Conservation (phyloP, 1,140 invertebrate species). For the Caenorhabditis inopinata region DNA sequence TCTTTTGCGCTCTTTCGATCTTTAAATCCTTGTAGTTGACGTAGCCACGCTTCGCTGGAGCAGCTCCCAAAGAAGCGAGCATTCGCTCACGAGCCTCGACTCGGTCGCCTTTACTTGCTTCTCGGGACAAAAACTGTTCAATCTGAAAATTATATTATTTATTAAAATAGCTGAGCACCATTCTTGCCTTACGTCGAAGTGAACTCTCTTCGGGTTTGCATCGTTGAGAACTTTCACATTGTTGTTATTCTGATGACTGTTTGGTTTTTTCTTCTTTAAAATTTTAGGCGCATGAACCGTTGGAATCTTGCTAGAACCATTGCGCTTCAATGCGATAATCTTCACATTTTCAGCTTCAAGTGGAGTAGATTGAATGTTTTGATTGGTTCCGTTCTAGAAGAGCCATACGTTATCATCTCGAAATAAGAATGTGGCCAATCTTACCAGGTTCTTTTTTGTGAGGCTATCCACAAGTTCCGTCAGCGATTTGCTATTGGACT, state of each 20-base stretch:
- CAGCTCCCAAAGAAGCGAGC: slow-evolving; percentile 35
- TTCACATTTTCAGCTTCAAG: slow-evolving; percentile 28
- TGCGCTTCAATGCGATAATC: neutral
- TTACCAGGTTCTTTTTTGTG: slow-evolving; percentile 18
- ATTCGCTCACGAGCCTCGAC: slow-evolving; percentile 33
- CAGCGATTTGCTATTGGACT: slow-evolving; percentile 17
- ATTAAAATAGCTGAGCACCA: neutral
- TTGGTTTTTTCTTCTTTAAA: slow-evolving; percentile 39
- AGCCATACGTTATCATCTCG: neutral
- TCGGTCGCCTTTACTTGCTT: slow-evolving; percentile 26
- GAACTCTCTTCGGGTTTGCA: slow-evolving; percentile 27
- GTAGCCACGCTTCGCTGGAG: slow-evolving; percentile 25
- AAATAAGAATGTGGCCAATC: no score
- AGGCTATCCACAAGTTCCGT: slow-evolving; percentile 38
- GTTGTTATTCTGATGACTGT: slow-evolving; percentile 17
- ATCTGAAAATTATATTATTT: slow-evolving; percentile 9
- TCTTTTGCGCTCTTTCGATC: neutral
- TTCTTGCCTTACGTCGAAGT: slow-evolving; percentile 33
- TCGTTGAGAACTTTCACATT: slow-evolving; percentile 19
- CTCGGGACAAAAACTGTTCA: slow-evolving; percentile 38
- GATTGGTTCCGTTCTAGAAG: neutral
- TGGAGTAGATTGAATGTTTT: neutral
- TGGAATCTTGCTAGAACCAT: neutral
- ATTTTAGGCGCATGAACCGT: slow-evolving; percentile 37
- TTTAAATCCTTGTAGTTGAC: slow-evolving; percentile 38